Evolutionary conservation across 2,113 vertebrate genomes (phyloP).

Genomic region (Perca flavescens): DNA sequence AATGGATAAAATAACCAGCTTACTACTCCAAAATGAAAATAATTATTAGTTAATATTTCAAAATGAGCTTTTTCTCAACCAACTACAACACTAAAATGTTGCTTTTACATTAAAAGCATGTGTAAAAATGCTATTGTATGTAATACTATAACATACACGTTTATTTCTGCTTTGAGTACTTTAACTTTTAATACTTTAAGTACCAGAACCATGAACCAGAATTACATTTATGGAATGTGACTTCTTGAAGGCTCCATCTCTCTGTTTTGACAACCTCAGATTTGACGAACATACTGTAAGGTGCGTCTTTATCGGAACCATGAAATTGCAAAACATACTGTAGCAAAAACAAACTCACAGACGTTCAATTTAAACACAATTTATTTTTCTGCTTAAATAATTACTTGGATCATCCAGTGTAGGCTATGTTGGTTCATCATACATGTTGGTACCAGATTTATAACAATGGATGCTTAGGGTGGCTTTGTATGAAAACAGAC

Average conservation of each 20-base stretch:
- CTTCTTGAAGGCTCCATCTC: not conserved
- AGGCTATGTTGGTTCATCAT: slow-evolving; percentile 91
- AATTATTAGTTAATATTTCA: too few relatives aligned
- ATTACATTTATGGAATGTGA: too few relatives aligned
- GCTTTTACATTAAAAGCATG: too few relatives aligned
- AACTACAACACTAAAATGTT: too few relatives aligned
- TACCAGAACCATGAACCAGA: not conserved
- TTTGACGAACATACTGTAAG: not conserved
- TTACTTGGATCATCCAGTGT: slow-evolving; percentile 98
- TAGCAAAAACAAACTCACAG: slow-evolving; percentile 1
- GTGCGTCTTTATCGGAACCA: not conserved
- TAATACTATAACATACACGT: too few relatives aligned
- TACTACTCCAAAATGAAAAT: too few relatives aligned
- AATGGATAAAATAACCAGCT: too few relatives aligned
- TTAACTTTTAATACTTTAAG: too few relatives aligned
- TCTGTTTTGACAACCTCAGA: not conserved
- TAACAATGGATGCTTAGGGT: slow-evolving; percentile 86
- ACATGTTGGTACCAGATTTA: slow-evolving; percentile 94
- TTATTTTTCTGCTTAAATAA: slow-evolving; percentile 99
- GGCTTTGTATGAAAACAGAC: slow-evolving; percentile 91
- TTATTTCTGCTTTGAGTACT: too few relatives aligned
- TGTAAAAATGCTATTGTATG: too few relatives aligned
- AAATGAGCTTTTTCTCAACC: too few relatives aligned
- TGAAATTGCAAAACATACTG: not conserved
- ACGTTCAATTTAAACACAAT: slow-evolving; percentile 92